These are phyloP conservation scores for Hemichromis elongatus DNA, from an alignment of 2,113 vertebrate genomes.

Conservation along the genomic window DNA sequence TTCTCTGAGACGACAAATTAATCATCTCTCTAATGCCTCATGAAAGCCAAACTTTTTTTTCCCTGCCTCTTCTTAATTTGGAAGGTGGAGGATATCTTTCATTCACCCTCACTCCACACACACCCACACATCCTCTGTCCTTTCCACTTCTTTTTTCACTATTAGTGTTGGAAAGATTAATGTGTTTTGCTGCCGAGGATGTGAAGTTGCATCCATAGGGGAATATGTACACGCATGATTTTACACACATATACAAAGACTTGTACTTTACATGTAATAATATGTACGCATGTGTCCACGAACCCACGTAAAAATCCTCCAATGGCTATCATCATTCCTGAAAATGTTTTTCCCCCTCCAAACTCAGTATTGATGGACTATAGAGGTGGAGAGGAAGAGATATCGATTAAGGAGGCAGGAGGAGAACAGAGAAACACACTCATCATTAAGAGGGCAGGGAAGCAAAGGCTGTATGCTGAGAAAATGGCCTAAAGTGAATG, in stretches of 20 bases:
- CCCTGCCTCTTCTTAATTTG: conserved; percentile 25
- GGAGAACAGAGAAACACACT: conserved; percentile 32
- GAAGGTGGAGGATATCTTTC: conserved; percentile 46
- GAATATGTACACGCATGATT: neutral
- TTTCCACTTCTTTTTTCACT: conserved; percentile 1
- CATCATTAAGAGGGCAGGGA: conserved; percentile 42
- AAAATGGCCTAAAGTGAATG: conserved; percentile 35
- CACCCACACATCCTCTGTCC: neutral
- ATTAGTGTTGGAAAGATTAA: conserved; percentile 53
- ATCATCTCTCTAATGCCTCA: conserved; percentile 62
- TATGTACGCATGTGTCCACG: neutral
- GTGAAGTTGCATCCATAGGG: neutral
- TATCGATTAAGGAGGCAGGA: conserved; percentile 38
- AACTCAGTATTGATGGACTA: conserved; percentile 55
- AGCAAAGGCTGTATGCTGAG: neutral
- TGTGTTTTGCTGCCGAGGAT: conserved; percentile 48
- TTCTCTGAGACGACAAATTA: conserved; percentile 53
- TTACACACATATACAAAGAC: neutral
- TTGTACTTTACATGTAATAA: neutral
- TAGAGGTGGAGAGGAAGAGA: neutral
- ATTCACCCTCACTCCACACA: neutral
- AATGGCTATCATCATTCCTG: conserved; percentile 16
- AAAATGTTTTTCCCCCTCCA: conserved; percentile 6
- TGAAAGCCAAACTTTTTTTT: conserved; percentile 37
- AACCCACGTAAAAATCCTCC: neutral